Conservation (phyloP, 2,113 vertebrate genomes). For the Rhabdornis inornatus region DNA sequence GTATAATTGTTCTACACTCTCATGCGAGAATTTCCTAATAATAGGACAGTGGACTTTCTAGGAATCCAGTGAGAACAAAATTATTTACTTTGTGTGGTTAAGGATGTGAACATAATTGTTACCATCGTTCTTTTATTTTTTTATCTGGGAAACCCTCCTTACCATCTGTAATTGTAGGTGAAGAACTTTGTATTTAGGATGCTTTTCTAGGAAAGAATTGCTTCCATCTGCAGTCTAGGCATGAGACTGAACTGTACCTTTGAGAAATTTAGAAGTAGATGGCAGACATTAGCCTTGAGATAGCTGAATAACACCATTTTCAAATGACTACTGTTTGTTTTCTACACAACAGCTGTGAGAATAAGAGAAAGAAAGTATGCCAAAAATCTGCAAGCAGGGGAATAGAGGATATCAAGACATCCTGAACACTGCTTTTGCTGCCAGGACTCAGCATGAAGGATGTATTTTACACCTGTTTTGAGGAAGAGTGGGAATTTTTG, state of each 20-base stretch:
- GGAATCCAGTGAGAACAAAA: background rate
- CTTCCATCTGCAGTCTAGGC: background rate
- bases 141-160: background rate
- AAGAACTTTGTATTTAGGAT: background rate
- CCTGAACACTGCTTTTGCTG: background rate
- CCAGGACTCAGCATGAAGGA: background rate
- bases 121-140: background rate
- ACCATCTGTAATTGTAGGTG: background rate
- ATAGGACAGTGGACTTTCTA: background rate
- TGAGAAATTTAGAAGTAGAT: background rate
- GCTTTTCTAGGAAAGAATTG: background rate
- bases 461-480: background rate
- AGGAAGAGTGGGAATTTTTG: background rate
- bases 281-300: background rate
- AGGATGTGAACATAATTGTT: background rate
- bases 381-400: background rate
- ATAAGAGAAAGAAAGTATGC: background rate
- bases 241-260: background rate
- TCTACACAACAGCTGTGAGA: constrained; percentile 13
- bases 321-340: constrained; percentile 16
- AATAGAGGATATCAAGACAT: background rate
- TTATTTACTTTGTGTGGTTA: background rate
- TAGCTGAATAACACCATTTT: background rate
- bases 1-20: background rate
- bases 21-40: background rate